Evolutionary conservation across 2,888 invertebrate species (phyloP), one percentile per base, ranked within the genome.

Genomic region (Pollenia amentaria): DNA sequence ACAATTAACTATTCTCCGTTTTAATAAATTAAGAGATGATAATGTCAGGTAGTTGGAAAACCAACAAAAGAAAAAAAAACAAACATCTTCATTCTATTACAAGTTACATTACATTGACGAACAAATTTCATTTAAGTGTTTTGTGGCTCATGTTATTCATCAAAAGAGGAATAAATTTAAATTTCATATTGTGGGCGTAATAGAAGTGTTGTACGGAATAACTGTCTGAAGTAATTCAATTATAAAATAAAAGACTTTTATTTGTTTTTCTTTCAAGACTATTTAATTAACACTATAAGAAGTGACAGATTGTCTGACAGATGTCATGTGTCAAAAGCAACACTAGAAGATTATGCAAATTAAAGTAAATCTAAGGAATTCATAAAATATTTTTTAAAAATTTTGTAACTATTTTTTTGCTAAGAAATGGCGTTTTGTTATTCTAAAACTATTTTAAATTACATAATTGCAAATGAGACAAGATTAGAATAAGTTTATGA

Each of bases 11-110:
- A 51, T 69, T 65, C 16, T 44, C 14, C 9, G 44, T 53, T 62
- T 80, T 55, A 51, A 29, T 69, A 76, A 76, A 60, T 82, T 55
- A 76, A 82, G 60, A 69, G 60, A 69, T 62, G 53, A 76, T 76
- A 29, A 44, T 55, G 69, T 62, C 48, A 55, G 64, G 75, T 76
- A 76, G 40, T 18, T 38, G 46, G 51, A 51, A 51, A 67, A 12
- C 38, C 11, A 57, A 6, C 14, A 1, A 69, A 38, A 40, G 6
- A 14, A 55, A 29, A 2, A 44, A 1, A 69, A 18, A 42, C 12
- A 29, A 62, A 76, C 64, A 51, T 64, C 75, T 76, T 64, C 29
- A 76, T 76, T 76, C 75, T 16, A 14, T 16, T 51, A 51, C 62
- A 29, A 29, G 29, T 29, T 29, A 62, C 10, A 62, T 75, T 75